These are phyloP conservation scores for Anastrepha obliqua DNA, from an alignment of 1,140 invertebrate species.

Conservation along the genomic window DNA sequence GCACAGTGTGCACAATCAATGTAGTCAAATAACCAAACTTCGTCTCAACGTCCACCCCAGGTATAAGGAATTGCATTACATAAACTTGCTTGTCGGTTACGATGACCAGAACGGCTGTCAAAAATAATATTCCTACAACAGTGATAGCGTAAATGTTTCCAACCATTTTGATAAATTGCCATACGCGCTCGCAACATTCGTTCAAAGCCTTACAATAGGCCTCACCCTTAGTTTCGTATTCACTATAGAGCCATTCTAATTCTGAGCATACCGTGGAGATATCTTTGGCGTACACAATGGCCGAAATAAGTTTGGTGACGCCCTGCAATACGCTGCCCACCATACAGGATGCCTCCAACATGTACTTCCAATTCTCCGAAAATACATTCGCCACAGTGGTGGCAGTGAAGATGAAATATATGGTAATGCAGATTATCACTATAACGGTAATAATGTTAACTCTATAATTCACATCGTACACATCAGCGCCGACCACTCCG, in stretches of 20 bases:
- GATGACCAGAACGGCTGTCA: not conserved
- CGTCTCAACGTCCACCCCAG: constrained; percentile 59
- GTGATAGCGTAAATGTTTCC: constrained; percentile 53
- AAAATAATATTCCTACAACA: constrained; percentile 52
- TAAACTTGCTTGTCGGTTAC: constrained; percentile 25
- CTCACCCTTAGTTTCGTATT: constrained; percentile 57
- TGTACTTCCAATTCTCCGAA: constrained; percentile 57
- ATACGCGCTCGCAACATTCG: constrained; percentile 43
- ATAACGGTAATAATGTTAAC: constrained; percentile 57
- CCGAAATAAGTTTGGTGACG: constrained; percentile 57
- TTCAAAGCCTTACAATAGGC: constrained; percentile 54
- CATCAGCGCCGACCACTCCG: constrained; percentile 57
- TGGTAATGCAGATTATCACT: constrained; percentile 11
- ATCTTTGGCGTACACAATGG: not conserved
- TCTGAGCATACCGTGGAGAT: constrained; percentile 18
- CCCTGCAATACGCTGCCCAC: constrained; percentile 59
- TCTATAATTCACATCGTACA: constrained; percentile 58
- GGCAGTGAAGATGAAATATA: constrained; percentile 57
- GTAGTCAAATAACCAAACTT: constrained; percentile 57
- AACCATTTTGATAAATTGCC: not conserved
- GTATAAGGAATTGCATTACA: constrained; percentile 60
- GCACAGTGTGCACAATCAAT: constrained; percentile 31
- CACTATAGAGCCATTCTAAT: constrained; percentile 41
- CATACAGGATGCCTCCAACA: constrained; percentile 59
- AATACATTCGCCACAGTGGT: constrained; percentile 55